These are phyloP conservation scores for Eonycteris spelaea DNA, from an alignment of 2,113 vertebrate genomes.

Conservation along the genomic window DNA sequence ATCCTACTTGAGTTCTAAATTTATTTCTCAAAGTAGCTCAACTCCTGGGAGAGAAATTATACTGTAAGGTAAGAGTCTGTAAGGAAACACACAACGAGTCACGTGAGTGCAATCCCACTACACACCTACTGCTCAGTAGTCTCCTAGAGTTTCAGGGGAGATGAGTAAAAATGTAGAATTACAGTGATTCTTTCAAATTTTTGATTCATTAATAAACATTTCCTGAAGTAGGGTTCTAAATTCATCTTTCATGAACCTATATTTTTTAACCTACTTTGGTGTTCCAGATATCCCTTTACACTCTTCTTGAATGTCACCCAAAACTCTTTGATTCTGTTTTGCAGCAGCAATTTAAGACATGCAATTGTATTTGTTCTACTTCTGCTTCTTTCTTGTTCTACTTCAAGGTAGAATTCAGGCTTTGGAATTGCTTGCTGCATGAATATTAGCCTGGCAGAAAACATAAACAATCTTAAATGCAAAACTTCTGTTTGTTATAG, in stretches of 20 bases:
- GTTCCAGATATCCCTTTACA: neutral
- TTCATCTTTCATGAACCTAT: neutral
- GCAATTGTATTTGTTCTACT: neutral
- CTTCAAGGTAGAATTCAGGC: slow-evolving; percentile 8
- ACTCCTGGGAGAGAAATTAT: slow-evolving; percentile 43
- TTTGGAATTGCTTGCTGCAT: slow-evolving; percentile 10
- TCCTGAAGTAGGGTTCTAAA: neutral
- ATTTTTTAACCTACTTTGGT: neutral
- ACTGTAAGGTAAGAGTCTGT: neutral
- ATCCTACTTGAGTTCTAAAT: slow-evolving; percentile 60
- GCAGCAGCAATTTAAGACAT: neutral
- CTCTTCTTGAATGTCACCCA: neutral
- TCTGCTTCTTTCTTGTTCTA: neutral
- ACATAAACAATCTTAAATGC: slow-evolving; percentile 5
- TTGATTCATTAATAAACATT: neutral
- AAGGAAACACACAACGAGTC: neutral
- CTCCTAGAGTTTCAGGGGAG: neutral
- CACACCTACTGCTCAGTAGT: neutral
- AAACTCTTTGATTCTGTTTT: neutral
- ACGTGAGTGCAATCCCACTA: neutral
- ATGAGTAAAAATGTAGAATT: neutral
- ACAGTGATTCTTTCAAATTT: neutral
- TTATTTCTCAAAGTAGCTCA: slow-evolving; percentile 38
- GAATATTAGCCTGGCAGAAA: neutral
- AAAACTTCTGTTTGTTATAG: neutral